Evolutionary conservation across 1,140 invertebrate species (phyloP), one percentile per base, ranked within the genome.

Genomic region (Amyelois transitella): DNA sequence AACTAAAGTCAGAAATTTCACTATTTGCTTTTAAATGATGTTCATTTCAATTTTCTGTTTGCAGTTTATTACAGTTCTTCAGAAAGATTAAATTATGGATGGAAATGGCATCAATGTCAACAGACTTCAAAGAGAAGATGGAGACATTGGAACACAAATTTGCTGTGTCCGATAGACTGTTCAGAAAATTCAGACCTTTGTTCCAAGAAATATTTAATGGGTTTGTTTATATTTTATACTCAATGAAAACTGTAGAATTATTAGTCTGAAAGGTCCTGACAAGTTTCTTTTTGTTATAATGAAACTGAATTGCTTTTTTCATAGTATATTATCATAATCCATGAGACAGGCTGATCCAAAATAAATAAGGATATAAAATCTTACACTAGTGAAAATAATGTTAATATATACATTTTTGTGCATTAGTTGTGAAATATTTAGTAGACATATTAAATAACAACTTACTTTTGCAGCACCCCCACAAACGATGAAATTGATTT

Each of bases 81-180:
- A 93, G 92, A 45, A 99, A 99, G 89, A 98, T 97, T 71, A 96
- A 96, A 78, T 95, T 95, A 73, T 99, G 98, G 98, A 93, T 95
- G 44, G 96, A 98, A 67, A 98, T 99, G 97, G 93, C 96, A 0
- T 94, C 94, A 63, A 91, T 98, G 78, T 91, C 95, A 0, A 91
- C 93, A 62, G 94, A 96, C 43, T 97, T 99, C 72, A 90, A 93
- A 54, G 91, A 93, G 18, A 96, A 96, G 85, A 94, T 99, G 49
- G 94, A 96, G 49, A 91, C 93, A 56, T 84, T 99, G 47, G 95
- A 99, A 75, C 91, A 94, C 50, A 98, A 97, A 74, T 99, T 99
- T 91, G 94, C 95, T 55, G 97, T 99, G 0, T 97, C 98, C 10
- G 96, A 95, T 66, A 94, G 98, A 6, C 94, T 98, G 58, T 99